Evolutionary conservation across 2,113 vertebrate genomes (phyloP).

Genomic region (Aegotheles bennettii): DNA sequence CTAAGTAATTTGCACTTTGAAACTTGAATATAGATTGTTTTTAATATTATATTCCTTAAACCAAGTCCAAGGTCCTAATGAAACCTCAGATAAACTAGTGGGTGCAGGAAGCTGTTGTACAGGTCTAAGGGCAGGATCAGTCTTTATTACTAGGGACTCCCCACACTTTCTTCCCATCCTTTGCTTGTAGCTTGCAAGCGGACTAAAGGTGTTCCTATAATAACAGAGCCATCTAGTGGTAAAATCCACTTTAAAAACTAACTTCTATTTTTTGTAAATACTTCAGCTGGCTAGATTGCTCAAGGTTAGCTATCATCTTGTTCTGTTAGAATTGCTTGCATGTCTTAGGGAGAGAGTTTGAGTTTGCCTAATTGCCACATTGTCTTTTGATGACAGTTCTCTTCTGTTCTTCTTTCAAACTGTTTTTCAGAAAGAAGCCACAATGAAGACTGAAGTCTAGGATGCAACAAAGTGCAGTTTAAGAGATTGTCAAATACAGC

Average conservation of each 20-base stretch:
- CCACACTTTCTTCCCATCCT: not conserved
- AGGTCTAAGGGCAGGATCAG: not conserved
- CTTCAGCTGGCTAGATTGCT: not conserved
- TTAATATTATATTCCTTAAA: not conserved
- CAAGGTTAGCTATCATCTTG: not conserved
- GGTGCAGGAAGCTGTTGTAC: not conserved
- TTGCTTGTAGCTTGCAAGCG: not conserved
- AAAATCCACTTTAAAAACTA: not conserved
- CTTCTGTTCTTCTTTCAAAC: not conserved
- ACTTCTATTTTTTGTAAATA: not conserved
- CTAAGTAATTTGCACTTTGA: not conserved
- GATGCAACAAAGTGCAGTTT: not conserved
- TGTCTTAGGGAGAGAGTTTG: not conserved
- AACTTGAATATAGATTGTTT: not conserved
- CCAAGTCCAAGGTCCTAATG: not conserved
- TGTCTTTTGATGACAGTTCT: not conserved
- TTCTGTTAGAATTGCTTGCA: not conserved
- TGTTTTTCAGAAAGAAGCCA: not conserved
- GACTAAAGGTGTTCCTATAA: not conserved
- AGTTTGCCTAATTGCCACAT: not conserved
- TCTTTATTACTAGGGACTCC: not conserved
- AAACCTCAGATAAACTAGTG: not conserved
- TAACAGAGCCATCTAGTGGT: constrained; percentile 63
- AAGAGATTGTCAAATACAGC: not conserved
- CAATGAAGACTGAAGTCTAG: not conserved